Base-by-base conservation (phyloP, 2,888 invertebrate genomes). In the Limnephilus rhombicus region DNA sequence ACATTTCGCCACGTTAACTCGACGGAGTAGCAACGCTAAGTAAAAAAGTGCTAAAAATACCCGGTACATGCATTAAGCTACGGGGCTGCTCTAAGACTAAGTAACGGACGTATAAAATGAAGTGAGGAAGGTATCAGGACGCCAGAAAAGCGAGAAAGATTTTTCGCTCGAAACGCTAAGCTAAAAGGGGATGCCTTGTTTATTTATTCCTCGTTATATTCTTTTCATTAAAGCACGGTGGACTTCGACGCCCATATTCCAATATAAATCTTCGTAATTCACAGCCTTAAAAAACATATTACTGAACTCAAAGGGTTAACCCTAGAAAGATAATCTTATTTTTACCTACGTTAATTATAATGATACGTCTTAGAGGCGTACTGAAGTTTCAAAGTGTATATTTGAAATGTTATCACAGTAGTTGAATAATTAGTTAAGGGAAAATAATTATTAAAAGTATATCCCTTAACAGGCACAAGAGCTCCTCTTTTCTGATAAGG, bases 71-170 rank as follows among this genome's bases (percentile, higher is more conserved):
- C 89, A 92, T 91, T 92, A 91, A 91, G 90, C 87, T 83, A 53
- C 87, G 92, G 91, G 86, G 92, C 82, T 92, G 92, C 90, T 89
- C 90, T 82, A 92, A 92, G 92, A 93, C 92, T 92, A 92, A 93
- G 88, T 92, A 91, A 92, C 92, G 92, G 90, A 89, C 92, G 91
- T 89, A 92, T 92, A 91, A 92, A 92, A 89, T 92, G 92, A 92
- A 92, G 92, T 89, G 92, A 92, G 91, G 85, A 92, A 85, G 85
- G 86, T 41, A 37, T 83, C 83, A 83, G 13, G 49, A 45, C 49
- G 45, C 41, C 86, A 45, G 86, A 83, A 83, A 37, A 41, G 24
- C 83, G 83, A 83, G 37, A 37, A 34, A 37, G 37, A 83, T 83
- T 83, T 83, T 83, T 83, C 37, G 34, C 37, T 83, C 86, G 86